A percentile compares a stretch with the other conserved stretches of the same genome.
These are phyloP conservation scores for Vicugna pacos DNA, from an alignment of 2,113 vertebrate species.

Conservation along the genomic window DNA sequence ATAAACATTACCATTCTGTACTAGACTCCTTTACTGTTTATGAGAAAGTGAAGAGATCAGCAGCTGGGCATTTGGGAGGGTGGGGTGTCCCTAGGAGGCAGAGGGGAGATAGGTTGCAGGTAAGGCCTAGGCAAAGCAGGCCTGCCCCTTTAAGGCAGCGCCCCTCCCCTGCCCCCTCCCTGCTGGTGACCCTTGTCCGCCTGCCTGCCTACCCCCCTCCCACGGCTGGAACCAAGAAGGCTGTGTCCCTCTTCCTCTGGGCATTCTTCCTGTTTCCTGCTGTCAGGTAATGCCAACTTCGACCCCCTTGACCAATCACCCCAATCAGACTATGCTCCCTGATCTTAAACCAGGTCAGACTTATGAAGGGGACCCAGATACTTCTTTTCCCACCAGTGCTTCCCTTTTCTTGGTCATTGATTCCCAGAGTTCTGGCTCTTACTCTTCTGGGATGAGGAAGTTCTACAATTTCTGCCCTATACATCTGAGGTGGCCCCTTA, in stretches of 20 bases:
- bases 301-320: neutral
- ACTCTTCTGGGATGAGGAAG: neutral
- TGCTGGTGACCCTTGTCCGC: conserved; percentile 79
- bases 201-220: conserved; percentile 29
- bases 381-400: neutral
- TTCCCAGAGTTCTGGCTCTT: neutral
- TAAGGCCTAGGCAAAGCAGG: conserved; percentile 35
- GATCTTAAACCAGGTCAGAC: neutral
- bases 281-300: conserved; percentile 73
- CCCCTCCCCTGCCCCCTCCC: conserved; percentile 73
- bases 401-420: neutral
- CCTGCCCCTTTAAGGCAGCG: conserved; percentile 82
- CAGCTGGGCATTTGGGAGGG: neutral
- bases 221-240: conserved; percentile 65
- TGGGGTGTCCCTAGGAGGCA: neutral
- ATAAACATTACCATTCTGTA: conserved; percentile 72
- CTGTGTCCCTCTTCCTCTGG: conserved; percentile 70
- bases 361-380: neutral
- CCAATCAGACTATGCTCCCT: neutral
- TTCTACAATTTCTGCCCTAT: neutral
- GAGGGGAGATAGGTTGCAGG: neutral
- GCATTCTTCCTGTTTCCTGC: conserved; percentile 51
- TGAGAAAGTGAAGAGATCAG: neutral
- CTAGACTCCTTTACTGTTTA: conserved; percentile 59
- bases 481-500: neutral